A percentile compares a stretch with the other conserved stretches of the same genome.
Evolutionary conservation across 2,113 vertebrate species (phyloP).

Genomic region (Damaliscus lunatus): DNA sequence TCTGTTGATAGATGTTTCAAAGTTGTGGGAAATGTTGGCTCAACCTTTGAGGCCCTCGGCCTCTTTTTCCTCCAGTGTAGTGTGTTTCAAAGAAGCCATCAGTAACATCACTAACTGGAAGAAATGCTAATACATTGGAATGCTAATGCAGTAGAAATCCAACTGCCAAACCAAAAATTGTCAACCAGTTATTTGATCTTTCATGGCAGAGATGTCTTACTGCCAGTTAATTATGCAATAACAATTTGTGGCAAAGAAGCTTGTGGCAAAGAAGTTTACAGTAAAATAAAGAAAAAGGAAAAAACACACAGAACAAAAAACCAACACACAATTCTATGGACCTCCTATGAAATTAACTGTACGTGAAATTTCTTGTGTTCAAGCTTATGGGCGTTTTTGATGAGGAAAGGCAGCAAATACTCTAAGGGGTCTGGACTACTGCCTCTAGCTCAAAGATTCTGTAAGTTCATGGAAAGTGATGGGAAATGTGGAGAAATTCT

Average conservation of each 20-base stretch:
- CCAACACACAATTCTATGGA: neutral
- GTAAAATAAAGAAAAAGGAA: neutral
- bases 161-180: neutral
- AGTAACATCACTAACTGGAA: no score
- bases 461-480: neutral
- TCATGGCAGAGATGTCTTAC: neutral
- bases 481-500: neutral
- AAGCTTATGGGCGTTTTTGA: neutral
- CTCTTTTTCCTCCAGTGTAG: neutral
- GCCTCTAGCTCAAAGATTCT: neutral
- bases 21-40: neutral
- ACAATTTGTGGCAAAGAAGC: neutral
- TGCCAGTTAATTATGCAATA: neutral
- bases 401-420: neutral
- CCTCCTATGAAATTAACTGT: neutral
- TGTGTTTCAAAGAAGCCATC: neutral
- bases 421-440: neutral
- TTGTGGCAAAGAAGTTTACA: neutral
- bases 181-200: neutral
- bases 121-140: neutral
- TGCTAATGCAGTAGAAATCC: neutral
- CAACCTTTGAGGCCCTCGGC: neutral
- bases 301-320: neutral
- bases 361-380: neutral
- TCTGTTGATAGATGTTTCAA: neutral